Conservation (phyloP, 2,888 invertebrate species). For the Hydriomena furcata region DNA sequence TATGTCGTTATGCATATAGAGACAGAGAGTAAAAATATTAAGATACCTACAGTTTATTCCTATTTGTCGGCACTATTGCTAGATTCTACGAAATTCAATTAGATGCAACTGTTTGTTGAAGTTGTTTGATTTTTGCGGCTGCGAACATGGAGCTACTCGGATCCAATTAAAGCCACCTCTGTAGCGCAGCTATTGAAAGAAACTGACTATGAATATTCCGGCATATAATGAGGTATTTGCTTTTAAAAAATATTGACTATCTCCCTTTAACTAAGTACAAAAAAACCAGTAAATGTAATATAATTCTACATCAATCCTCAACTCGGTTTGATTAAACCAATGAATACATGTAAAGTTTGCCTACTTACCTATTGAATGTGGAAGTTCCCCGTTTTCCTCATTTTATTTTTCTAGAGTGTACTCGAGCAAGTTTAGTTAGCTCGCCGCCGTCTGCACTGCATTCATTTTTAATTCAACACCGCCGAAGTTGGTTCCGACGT, state of each 20-base stretch:
- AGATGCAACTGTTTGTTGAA: constrained; percentile 50
- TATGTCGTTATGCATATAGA: too few relatives aligned
- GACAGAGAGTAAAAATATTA: too few relatives aligned
- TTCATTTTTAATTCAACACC: constrained; percentile 68
- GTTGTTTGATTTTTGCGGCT: constrained; percentile 60
- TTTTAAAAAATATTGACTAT: background rate
- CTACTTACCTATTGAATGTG: constrained; percentile 24
- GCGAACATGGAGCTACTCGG: constrained; percentile 50
- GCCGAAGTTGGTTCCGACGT: constrained; percentile 62
- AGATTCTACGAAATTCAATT: too few relatives aligned
- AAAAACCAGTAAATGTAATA: too few relatives aligned
- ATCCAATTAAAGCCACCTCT: constrained; percentile 58
- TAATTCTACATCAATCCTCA: background rate
- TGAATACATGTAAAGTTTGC: constrained; percentile 17
- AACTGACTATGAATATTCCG: constrained; percentile 6
- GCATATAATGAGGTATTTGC: constrained; percentile 1
- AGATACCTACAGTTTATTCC: too few relatives aligned
- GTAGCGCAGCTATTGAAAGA: constrained; percentile 6
- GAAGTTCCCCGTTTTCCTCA: constrained; percentile 20
- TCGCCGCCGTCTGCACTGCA: constrained; percentile 47
- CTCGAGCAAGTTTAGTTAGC: constrained; percentile 29
- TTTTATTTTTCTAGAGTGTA: constrained; percentile 26
- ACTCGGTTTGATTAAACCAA: constrained; percentile 16
- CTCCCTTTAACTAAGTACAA: too few relatives aligned
- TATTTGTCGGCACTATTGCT: too few relatives aligned